Percentiles rank a stretch among this genome's conserved stretches.
phyloP scores from a whole-genome alignment of 1,140 invertebrate genomes.

The Saxidomus purpurata region DNA sequence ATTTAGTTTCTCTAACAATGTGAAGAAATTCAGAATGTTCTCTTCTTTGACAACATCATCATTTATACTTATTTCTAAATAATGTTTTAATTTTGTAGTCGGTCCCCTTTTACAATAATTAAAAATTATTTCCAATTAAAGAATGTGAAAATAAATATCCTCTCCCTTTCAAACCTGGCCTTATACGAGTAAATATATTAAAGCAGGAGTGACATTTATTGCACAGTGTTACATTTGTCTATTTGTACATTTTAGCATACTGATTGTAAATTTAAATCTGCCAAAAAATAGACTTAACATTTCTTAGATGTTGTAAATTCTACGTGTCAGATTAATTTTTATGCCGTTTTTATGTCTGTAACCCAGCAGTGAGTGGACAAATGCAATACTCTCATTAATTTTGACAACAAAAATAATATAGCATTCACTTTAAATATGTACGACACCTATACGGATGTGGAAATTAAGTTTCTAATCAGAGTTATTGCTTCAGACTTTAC shows the following conservation, averaged over 20 bases:
- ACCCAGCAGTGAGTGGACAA: background rate
- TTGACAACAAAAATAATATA: background rate
- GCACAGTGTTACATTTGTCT: background rate
- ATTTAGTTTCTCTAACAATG: no score
- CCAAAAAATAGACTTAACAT: background rate
- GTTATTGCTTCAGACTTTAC: background rate
- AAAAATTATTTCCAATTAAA: no score
- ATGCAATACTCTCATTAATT: background rate
- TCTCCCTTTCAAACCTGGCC: no score
- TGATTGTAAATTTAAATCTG: conserved; percentile 12
- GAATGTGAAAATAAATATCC: no score
- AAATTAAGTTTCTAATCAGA: background rate
- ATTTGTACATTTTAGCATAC: background rate
- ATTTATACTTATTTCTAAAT: no score
- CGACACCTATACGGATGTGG: background rate
- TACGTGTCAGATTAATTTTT: conserved; percentile 27
- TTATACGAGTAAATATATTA: no score
- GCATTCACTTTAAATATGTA: background rate
- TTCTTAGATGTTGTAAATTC: conserved; percentile 38
- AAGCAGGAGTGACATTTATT: no score
- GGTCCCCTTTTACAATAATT: no score
- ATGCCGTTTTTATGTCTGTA: conserved; percentile 31
- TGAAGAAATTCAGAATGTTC: no score
- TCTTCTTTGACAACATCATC: no score
- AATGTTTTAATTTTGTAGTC: no score